Percentiles rank a stretch among this genome's conserved stretches.
Evolutionary conservation across 2,113 vertebrate genomes (phyloP).

Genomic region (Rhynchopsitta pachyrhyncha): DNA sequence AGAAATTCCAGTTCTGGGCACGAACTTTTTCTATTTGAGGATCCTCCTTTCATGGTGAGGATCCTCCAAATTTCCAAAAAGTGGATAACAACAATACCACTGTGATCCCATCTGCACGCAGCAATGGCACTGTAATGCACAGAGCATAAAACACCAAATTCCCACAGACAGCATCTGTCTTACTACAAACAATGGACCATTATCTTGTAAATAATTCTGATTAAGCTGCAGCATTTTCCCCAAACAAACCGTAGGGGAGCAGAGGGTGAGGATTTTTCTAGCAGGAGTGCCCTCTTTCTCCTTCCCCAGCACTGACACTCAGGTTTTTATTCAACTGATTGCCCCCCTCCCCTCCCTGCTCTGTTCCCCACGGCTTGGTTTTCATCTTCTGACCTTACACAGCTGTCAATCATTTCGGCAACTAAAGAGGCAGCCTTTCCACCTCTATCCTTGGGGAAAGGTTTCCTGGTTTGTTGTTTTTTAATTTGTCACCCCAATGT

Average conservation of each 20-base stretch:
- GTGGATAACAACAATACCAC: conserved; percentile 70
- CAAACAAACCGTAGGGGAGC: conserved; percentile 69
- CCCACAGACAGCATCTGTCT: conserved; percentile 84
- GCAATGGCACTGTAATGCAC: conserved; percentile 70
- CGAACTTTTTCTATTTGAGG: background rate
- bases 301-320: conserved; percentile 40
- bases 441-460: conserved; percentile 8
- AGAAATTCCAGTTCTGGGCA: background rate
- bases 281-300: conserved; percentile 25
- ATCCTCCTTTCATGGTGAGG: conserved; percentile 31
- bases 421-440: conserved; percentile 10
- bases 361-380: conserved; percentile 19
- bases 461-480: background rate
- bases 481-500: background rate
- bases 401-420: conserved; percentile 43
- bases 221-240: conserved; percentile 78
- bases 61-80: conserved; percentile 65
- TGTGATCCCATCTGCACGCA: conserved; percentile 76
- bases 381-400: conserved; percentile 58
- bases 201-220: conserved; percentile 88
- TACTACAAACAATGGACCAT: conserved; percentile 82
- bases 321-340: conserved; percentile 34
- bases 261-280: conserved; percentile 50
- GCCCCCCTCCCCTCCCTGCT: background rate
- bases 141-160: conserved; percentile 80